Base-by-base conservation (phyloP, 2,888 invertebrate genomes). In the Brenthis ino region DNA sequence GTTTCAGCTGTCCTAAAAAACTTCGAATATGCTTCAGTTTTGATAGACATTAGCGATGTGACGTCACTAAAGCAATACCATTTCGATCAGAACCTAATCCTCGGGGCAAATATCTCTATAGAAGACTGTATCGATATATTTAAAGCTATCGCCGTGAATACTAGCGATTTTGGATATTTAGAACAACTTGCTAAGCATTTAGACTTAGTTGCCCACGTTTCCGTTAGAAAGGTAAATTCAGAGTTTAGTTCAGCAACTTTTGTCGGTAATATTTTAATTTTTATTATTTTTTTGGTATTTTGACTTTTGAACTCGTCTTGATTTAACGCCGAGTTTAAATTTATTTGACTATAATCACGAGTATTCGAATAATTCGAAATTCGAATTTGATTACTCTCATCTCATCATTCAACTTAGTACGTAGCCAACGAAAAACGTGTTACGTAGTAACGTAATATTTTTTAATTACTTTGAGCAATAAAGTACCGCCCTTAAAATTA, bases 41-140 rank as follows among this genome's bases (percentile, higher is more conserved):
- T 91, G 0, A 85, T 91, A 4, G 91, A 93, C 61, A 90, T 93
- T 33, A 87, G 87, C 64, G 81, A 77, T n/a, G 83, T 91, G 0
- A 66, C 71, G 16, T 79, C 83, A 0, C 72, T 93, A 2, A 93
- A 93, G 65, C 74, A 63, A 0, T 86, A 77, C 56, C 33, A 72
- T 1, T 77, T 83, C 14, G 90, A 88, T 55, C 91, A 91, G 72
- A 93, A 92, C 64, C 65, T 92, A 13, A 76, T 89, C 5, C 77
- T 96, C 1, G 96, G 96, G 3, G 94, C 93, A 4, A 94, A 94
- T 72, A 81, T 94, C 13, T 91, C 94, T 0, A 79, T 96, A 14
- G 93, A 94, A 51, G 92, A 93, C 64, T 90, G 94, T 20, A 94
- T 94, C 74, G 84, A 85, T 0, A 83, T 93, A 56, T 94, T 93